phyloP scores from a whole-genome alignment of 2,797 vertebrate species.

The Hybognathus amarus region DNA sequence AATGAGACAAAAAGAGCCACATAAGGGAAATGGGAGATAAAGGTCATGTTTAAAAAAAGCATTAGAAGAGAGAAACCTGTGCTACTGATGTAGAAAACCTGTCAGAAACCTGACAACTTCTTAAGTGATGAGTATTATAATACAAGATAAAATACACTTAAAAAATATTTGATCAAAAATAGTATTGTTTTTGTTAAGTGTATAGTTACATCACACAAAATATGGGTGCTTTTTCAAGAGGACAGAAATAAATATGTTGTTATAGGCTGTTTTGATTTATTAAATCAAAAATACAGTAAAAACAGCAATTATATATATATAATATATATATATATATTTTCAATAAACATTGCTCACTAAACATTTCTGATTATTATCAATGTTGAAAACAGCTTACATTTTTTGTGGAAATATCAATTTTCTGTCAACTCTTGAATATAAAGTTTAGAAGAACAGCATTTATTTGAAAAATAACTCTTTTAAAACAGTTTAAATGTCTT shows the following conservation, averaged over 20 bases:
- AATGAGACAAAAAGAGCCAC: slow-evolving; percentile 19
- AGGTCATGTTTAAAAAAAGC: slow-evolving; percentile 1
- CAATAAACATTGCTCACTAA: background rate
- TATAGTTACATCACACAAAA: background rate
- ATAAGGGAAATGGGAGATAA: slow-evolving; percentile 15
- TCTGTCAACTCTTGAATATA: too few species aligned
- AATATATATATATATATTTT: background rate
- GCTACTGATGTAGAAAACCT: slow-evolving; percentile 14
- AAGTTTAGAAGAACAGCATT: too few species aligned
- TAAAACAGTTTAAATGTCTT: background rate
- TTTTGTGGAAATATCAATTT: background rate
- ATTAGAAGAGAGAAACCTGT: slow-evolving; percentile 27
- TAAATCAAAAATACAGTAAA: background rate
- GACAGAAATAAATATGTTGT: background rate
- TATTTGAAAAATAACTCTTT: too few species aligned
- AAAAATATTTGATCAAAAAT: background rate
- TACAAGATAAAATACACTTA: background rate
- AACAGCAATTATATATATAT: background rate
- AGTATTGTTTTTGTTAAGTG: background rate
- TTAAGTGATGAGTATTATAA: background rate
- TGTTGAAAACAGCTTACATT: background rate
- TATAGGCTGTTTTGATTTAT: background rate
- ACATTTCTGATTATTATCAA: background rate
- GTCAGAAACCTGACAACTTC: slow-evolving; percentile 28
- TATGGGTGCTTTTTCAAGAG: background rate